Percentiles rank a stretch among this genome's conserved stretches.
These are phyloP conservation scores for Lagria hirta DNA, from an alignment of 2,888 invertebrate species.

Conservation along the genomic window DNA sequence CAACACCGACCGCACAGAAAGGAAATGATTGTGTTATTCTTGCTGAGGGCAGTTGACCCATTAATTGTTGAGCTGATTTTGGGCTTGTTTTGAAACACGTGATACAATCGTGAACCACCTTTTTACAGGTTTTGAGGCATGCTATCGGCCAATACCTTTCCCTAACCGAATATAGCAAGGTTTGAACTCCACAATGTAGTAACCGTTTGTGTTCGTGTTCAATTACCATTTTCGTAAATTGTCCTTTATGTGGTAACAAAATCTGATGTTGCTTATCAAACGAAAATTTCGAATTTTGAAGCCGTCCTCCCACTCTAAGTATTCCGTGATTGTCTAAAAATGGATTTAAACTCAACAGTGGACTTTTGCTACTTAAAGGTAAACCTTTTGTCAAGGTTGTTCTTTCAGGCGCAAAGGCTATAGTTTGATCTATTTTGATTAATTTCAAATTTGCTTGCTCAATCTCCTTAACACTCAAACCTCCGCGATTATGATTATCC, in stretches of 20 bases:
- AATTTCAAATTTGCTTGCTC: background rate
- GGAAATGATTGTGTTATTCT: background rate
- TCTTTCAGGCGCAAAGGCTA: background rate
- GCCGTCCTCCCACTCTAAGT: no score
- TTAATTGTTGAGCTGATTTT: background rate
- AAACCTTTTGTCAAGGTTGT: background rate
- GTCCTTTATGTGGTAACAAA: background rate
- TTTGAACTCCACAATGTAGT: slow-evolving; percentile 1
- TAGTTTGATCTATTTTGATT: background rate
- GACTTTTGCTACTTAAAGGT: background rate
- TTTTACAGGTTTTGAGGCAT: background rate
- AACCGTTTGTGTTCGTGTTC: background rate
- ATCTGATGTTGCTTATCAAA: no score
- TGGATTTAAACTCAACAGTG: background rate
- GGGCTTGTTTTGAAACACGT: background rate
- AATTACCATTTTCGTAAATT: background rate
- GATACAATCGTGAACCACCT: background rate
- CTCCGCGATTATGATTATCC: background rate
- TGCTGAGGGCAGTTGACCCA: background rate
- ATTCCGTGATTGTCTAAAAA: no score
- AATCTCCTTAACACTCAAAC: background rate
- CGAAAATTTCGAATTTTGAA: no score
- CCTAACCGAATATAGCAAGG: background rate
- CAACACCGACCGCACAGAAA: background rate
- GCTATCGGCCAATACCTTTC: background rate